Percentiles rank a stretch among this genome's conserved stretches.
Evolutionary conservation across 2,113 vertebrate genomes (phyloP).

Genomic region (Lanius collurio): DNA sequence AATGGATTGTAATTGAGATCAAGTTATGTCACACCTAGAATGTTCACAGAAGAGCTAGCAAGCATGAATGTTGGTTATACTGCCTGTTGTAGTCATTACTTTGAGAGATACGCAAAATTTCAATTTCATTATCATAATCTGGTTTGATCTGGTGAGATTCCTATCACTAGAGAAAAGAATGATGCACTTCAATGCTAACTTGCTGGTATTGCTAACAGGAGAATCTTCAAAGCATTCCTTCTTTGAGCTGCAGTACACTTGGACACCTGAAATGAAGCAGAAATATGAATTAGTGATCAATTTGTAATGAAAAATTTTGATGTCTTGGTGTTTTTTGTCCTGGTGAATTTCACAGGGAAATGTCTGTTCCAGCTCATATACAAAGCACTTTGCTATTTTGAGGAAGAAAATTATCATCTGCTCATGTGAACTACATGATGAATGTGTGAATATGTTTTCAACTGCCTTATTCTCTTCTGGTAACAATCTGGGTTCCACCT

Average conservation of each 20-base stretch:
- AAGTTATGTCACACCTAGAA: background rate
- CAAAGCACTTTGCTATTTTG: background rate
- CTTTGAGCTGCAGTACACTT: background rate
- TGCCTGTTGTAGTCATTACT: background rate
- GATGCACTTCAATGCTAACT: background rate
- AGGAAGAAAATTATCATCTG: background rate
- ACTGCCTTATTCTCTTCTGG: background rate
- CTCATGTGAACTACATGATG: background rate
- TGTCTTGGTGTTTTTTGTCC: background rate
- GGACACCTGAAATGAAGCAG: background rate
- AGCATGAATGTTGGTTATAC: background rate
- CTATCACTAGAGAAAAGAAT: background rate
- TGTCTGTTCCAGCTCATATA: background rate
- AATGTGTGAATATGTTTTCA: background rate
- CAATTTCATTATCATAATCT: background rate
- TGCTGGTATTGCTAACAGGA: background rate
- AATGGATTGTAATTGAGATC: background rate
- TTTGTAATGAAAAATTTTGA: background rate
- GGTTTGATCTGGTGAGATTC: background rate
- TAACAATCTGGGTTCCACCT: background rate
- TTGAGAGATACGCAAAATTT: background rate
- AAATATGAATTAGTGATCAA: background rate
- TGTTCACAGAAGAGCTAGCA: background rate
- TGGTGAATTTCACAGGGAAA: background rate
- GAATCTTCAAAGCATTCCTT: background rate